Conservation (phyloP, 2,888 invertebrate genomes). For the Spodoptera exigua region DNA sequence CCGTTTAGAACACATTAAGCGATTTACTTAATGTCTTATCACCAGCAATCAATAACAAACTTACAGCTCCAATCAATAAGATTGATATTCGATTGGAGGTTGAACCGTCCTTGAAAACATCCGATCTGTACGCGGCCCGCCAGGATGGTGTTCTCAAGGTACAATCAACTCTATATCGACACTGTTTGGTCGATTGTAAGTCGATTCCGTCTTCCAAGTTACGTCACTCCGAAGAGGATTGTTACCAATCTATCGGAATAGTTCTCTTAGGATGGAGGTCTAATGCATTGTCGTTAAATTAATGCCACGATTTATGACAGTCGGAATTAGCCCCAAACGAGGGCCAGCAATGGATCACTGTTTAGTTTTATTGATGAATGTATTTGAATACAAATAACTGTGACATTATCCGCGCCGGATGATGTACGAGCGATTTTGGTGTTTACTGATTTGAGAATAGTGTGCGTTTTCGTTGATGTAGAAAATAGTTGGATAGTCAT, state of each 20-base stretch:
- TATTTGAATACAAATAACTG: slow-evolving; percentile 66
- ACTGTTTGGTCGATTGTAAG: slow-evolving; percentile 43
- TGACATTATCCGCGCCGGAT: slow-evolving; percentile 49
- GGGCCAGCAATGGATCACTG: slow-evolving; percentile 71
- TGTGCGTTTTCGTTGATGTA: slow-evolving; percentile 38
- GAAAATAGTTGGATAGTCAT: slow-evolving; percentile 25
- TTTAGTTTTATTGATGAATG: slow-evolving; percentile 74
- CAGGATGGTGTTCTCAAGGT: slow-evolving; percentile 35
- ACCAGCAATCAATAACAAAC: slow-evolving; percentile 62
- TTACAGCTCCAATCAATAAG: slow-evolving; percentile 70
- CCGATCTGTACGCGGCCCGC: slow-evolving; percentile 39
- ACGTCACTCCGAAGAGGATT: slow-evolving; percentile 61
- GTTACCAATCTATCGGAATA: slow-evolving; percentile 90
- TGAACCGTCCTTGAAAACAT: slow-evolving; percentile 55
- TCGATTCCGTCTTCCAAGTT: slow-evolving; percentile 52
- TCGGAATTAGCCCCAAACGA: slow-evolving; percentile 79
- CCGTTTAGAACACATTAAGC: slow-evolving; percentile 83
- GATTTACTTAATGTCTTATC: slow-evolving; percentile 81
- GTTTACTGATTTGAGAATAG: slow-evolving; percentile 49
- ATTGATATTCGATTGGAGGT: slow-evolving; percentile 72
- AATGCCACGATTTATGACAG: slow-evolving; percentile 87
- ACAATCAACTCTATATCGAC: slow-evolving; percentile 52
- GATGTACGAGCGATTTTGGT: slow-evolving; percentile 45
- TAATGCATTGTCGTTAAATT: slow-evolving; percentile 88
- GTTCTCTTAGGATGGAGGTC: slow-evolving; percentile 88